Evolutionary conservation across 2,797 vertebrate species (phyloP), one percentile per base, ranked within the genome.

Genomic region (Streptopelia turtur): DNA sequence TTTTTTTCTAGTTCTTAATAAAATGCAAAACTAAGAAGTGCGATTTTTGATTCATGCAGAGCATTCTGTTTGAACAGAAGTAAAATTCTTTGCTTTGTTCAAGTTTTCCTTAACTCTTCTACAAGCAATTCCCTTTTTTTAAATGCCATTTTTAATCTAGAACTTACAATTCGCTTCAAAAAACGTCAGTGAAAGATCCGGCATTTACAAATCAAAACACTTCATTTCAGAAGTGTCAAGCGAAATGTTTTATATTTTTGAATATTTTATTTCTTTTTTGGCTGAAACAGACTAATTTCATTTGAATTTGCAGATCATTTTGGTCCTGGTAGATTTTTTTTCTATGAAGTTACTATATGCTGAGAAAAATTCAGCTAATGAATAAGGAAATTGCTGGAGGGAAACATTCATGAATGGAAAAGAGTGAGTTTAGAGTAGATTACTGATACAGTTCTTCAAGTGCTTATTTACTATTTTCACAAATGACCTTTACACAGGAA

Each of bases 141-240:
- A 2, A 90, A 61, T 47, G 45, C 5, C 53, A 69, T 31, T 95
- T 88, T 89, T 57, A 85, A 85, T 60, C 55, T 78, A 77, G 69
- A 92, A 87, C 45, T 83, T 85, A 64, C 30, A 89, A 87, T 69
- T 90, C 82, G 43, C 66, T 69, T 83, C 49, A 35, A 79, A 93
- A 95, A 90, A 85, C 13, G 27, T 81, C 89, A 84, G 52, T 65
- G 78, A 87, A 85, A 91, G 43, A 81, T 86, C 45, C 89, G 87
- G 89, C 87, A 93, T 72, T 88, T 92, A 89, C 75, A 92, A 89
- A 94, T 83, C 78, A 89, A 92, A 93, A 91, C 65, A 94, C 47
- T 93, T 93, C 65, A 59, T 63, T 92, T 87, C 59, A 80, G 33
- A 93, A 89, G 53, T 24, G 61, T 83, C 52, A 82, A 89, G 35